phyloP scores from a whole-genome alignment of 2,888 invertebrate species.

The Leucania comma region DNA sequence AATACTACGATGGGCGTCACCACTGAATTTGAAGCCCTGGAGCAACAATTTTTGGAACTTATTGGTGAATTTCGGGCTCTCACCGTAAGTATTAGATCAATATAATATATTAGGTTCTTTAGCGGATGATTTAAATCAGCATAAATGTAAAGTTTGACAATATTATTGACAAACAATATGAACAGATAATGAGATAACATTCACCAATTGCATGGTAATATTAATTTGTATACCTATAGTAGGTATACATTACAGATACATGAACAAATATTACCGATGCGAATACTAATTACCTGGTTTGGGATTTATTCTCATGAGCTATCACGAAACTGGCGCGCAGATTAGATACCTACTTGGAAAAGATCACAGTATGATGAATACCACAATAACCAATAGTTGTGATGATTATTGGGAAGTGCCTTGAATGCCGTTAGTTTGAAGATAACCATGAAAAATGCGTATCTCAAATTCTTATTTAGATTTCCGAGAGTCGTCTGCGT shows the following conservation, averaged over 20 bases:
- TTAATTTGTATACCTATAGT: too few species aligned
- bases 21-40: constrained; percentile 81
- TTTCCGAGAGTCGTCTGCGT: constrained; percentile 79
- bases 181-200: background rate
- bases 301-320: background rate
- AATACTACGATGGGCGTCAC: constrained; percentile 48
- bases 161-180: background rate
- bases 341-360: background rate
- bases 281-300: too few species aligned
- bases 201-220: background rate
- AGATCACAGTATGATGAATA: background rate
- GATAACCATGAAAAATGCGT: constrained; percentile 1
- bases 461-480: constrained; percentile 62
- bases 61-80: constrained; percentile 81
- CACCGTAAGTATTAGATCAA: constrained; percentile 73
- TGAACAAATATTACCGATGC: too few species aligned
- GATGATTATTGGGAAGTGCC: background rate
- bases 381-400: background rate
- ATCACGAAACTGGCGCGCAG: background rate
- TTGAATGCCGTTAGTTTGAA: background rate
- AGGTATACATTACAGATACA: too few species aligned
- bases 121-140: background rate
- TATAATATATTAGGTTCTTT: background rate
- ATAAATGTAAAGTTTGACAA: background rate
- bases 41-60: constrained; percentile 82